Evolutionary conservation across 2,888 invertebrate genomes (phyloP), one percentile per base, ranked within the genome.

Genomic region (Drosophila nigritarsus): DNA sequence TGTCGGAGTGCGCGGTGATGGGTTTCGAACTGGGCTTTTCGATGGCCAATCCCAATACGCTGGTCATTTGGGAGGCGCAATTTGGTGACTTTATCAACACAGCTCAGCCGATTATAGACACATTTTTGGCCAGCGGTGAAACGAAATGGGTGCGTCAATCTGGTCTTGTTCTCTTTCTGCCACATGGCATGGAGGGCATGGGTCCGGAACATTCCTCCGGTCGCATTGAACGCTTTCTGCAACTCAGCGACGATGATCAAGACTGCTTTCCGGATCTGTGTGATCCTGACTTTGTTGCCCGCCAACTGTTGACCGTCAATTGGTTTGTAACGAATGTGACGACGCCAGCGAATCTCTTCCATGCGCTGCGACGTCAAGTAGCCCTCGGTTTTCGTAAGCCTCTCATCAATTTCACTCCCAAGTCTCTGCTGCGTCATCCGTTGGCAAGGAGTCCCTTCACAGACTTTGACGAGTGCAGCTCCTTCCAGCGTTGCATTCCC

Each of bases 1-100:
- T 99, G 29, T 99, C 99, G 1, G 99, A 99, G 94, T 99, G 97
- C 92, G 92, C 95, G 81, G 95, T 95, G 42, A 93, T 95, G 94
- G 99, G 99, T 63, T 99, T 99, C 94, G 99, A 99, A 93, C 95
- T 99, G 58, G 99, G 99, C 50, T 99, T 98, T 93, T 98, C 99
- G 0, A 97, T 99, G 95, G 97, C 98, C 40, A 98, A 98, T 94
- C 99, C 99, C 2, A 98, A 99, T 93, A 97, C 98, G 0, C 94
- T 99, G 80, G 98, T 99, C 0, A 95, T 97, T 67, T 99, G 99
- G 99, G 99, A 99, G 94, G 99, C 98, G 0, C 99, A 99, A 94
- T 99, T 99, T 93, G 99, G 99, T 1, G 99, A 99, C 94, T 99
- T 99, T 94, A 96, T 96, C 94, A 99, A 99, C 94, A 99, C 98